Evolutionary conservation across 2,888 invertebrate genomes (phyloP).

Genomic region (Cotesia congregata): DNA sequence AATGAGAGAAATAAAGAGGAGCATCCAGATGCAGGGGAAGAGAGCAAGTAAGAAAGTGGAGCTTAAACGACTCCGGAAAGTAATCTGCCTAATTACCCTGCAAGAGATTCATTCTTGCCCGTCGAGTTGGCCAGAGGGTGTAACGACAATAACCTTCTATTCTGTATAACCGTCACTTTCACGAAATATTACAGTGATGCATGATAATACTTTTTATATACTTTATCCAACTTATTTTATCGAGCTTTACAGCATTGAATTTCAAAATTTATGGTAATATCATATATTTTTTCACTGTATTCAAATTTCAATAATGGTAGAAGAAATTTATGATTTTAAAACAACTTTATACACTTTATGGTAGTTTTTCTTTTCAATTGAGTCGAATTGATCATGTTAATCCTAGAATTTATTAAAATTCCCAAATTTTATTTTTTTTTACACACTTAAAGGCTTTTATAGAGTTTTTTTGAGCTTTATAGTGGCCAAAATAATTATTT

Average conservation of each 20-base stretch:
- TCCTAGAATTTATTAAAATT: too few relatives aligned
- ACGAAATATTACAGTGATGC: constrained; percentile 14
- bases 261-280: background rate
- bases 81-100: constrained; percentile 70
- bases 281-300: background rate
- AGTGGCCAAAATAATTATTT: too few relatives aligned
- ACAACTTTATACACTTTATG: too few relatives aligned
- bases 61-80: constrained; percentile 68
- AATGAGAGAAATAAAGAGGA: constrained; percentile 34
- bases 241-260: background rate
- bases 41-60: constrained; percentile 57
- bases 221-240: background rate
- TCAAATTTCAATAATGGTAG: background rate
- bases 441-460: too few relatives aligned
- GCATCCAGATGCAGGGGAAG: constrained; percentile 1
- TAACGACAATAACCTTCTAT: constrained; percentile 15
- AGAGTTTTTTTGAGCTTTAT: too few relatives aligned
- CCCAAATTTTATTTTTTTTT: too few relatives aligned
- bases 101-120: constrained; percentile 66
- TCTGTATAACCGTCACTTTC: background rate
- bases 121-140: constrained; percentile 35
- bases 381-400: too few relatives aligned
- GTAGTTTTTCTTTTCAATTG: too few relatives aligned
- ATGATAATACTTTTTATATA: constrained; percentile 2
- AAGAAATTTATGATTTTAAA: background rate